Evolutionary conservation across 2,888 invertebrate species (phyloP).

Genomic region (Bhutanitis thaidina): DNA sequence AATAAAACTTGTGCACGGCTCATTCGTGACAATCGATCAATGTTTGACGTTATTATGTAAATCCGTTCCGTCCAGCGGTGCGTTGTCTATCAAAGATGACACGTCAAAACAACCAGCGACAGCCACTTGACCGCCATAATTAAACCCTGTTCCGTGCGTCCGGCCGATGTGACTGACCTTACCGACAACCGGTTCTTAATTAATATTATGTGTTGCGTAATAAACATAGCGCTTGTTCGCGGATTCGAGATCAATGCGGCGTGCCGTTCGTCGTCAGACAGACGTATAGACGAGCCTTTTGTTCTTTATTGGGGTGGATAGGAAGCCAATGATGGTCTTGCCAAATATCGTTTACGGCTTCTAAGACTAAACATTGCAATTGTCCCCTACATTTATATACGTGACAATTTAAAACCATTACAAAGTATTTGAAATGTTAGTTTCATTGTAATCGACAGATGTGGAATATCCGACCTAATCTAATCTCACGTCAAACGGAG

Average conservation of each 20-base stretch:
- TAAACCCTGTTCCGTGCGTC: not conserved
- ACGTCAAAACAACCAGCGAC: not conserved
- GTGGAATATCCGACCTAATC: slow-evolving; percentile 36
- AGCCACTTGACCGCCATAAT: not conserved
- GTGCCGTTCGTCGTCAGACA: not conserved
- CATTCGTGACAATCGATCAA: too few species aligned
- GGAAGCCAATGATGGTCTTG: too few species aligned
- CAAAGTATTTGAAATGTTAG: too few species aligned
- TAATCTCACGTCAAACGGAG: slow-evolving; percentile 39
- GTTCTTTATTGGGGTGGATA: too few species aligned
- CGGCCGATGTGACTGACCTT: slow-evolving; percentile 57
- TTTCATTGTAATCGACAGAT: too few species aligned
- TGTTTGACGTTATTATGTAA: too few species aligned
- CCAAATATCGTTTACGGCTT: too few species aligned
- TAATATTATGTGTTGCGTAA: slow-evolving; percentile 3
- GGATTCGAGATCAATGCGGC: not conserved
- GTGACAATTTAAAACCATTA: too few species aligned
- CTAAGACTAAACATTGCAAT: too few species aligned
- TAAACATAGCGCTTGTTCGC: not conserved
- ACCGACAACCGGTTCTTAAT: slow-evolving; percentile 24
- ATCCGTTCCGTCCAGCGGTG: too few species aligned
- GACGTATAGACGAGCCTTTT: not conserved
- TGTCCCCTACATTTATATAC: too few species aligned
- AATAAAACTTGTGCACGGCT: too few species aligned
- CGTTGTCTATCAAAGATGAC: not conserved